Percentiles rank a stretch among this genome's conserved stretches.
These are phyloP conservation scores for Erannis defoliaria DNA, from an alignment of 2,888 invertebrate species.

Conservation along the genomic window DNA sequence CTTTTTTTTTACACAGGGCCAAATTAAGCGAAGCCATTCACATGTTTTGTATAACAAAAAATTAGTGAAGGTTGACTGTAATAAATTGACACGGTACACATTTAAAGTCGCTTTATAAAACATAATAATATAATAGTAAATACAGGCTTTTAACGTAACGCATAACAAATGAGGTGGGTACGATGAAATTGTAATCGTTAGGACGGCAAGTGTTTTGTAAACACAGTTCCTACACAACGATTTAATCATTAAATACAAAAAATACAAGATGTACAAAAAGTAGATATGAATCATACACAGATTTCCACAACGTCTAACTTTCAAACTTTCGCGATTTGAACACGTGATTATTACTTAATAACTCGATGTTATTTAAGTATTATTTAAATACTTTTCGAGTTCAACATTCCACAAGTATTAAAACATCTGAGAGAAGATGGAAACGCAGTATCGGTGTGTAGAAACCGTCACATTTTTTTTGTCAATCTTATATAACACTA, in stretches of 20 bases:
- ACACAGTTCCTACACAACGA: slow-evolving; percentile 19
- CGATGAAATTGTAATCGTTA: slow-evolving; percentile 58
- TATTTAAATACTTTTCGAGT: neutral
- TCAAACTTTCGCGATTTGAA: too few relatives aligned
- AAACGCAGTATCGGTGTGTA: slow-evolving; percentile 7
- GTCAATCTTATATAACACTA: slow-evolving; percentile 25
- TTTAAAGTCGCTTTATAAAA: slow-evolving; percentile 80
- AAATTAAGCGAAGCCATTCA: too few relatives aligned
- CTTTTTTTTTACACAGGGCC: too few relatives aligned
- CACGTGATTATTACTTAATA: too few relatives aligned
- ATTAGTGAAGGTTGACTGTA: neutral
- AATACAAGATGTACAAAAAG: too few relatives aligned
- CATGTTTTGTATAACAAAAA: too few relatives aligned
- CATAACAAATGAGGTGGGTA: slow-evolving; percentile 81
- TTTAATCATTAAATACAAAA: neutral
- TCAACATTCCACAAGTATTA: neutral
- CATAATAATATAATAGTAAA: slow-evolving; percentile 78
- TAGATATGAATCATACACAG: too few relatives aligned
- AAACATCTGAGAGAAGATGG: neutral
- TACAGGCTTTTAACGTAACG: slow-evolving; percentile 76
- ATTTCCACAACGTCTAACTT: too few relatives aligned
- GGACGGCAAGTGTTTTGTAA: slow-evolving; percentile 77
- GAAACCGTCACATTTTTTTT: slow-evolving; percentile 10
- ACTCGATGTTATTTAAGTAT: too few relatives aligned
- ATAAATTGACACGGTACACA: slow-evolving; percentile 32